Evolutionary conservation across 2,888 invertebrate genomes (phyloP), one percentile per base, ranked within the genome.

Genomic region (Campaea margaritaria): DNA sequence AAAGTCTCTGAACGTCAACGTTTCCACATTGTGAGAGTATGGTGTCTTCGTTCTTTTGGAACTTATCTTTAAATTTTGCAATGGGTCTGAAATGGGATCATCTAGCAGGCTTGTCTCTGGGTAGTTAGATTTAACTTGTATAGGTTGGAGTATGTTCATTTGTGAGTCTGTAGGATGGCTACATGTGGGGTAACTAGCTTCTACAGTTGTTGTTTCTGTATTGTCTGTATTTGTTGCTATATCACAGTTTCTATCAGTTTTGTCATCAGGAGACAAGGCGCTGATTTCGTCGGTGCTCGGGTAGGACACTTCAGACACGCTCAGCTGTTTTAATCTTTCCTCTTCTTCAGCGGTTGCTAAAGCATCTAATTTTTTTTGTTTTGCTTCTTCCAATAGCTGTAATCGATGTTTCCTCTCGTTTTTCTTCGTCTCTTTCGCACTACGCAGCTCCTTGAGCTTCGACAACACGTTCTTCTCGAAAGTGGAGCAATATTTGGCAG

Each of bases 1-100:
- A 91, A 98, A 98, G 85, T 98, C 98, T 65, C 95, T 96, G 79
- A 94, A 91, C 16, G 92, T 93, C 64, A 93, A 72, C 47, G 82
- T 86, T 36, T 93, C 91, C 64, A 92, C 81, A 69, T 92, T 91
- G 56, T 73, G 79, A 66, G 82, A 84, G 44, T 86, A 86, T 41
- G 83, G 78, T 39, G 85, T 74, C 69, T 80, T 87, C 38, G 79
- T 73, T 46, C 89, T 75, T 76, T 84, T 89, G n/a, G 79, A 69
- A 69, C 72, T 82, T 68, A 85, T 75, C 67, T 87, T 88, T 31
- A 89, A 76, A 66, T 86, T 85, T 58, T 85, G 83, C 43, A 93
- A 67, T 0, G 93, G 92, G 65, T 93, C 91, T 41, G 64, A 64
- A 58, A 69, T 69, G 16, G 90, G 91, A 67, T 93, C 92, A 74